Conservation (phyloP, 2,113 vertebrate species). For the Albula goreensis region DNA sequence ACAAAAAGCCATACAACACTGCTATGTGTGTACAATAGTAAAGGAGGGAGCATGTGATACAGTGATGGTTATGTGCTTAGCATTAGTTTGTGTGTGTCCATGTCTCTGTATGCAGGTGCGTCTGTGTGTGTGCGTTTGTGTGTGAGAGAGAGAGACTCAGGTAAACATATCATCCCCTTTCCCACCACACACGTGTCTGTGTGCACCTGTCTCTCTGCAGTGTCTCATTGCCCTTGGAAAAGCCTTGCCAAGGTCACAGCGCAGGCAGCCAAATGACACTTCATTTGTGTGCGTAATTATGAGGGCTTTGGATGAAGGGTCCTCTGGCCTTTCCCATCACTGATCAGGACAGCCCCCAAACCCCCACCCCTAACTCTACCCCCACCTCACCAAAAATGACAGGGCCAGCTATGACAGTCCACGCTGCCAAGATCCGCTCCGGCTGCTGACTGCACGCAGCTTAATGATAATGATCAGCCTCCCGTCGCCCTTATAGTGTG, state of each 20-base stretch:
- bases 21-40: no score
- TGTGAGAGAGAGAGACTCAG: neutral
- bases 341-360: constrained; percentile 34
- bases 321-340: constrained; percentile 26
- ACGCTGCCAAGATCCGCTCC: constrained; percentile 30
- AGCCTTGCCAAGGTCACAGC: constrained; percentile 16
- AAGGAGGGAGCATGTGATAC: no score
- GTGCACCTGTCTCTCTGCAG: neutral
- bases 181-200: neutral
- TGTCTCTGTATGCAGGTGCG: neutral
- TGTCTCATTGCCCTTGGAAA: constrained; percentile 11
- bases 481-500: neutral
- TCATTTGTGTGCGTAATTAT: constrained; percentile 19
- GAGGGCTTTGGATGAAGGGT: constrained; percentile 1
- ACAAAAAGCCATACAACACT: no score
- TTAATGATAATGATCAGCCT: neutral
- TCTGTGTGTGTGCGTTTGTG: neutral
- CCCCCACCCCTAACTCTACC: constrained; percentile 27
- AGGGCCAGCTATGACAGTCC: constrained; percentile 1
- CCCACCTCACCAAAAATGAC: constrained; percentile 18
- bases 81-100: neutral
- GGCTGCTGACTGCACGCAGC: neutral
- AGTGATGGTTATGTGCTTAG: no score
- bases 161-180: no score
- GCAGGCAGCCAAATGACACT: constrained; percentile 12